Conservation (phyloP, 2,888 invertebrate genomes). For the Drosophila siamana region DNA sequence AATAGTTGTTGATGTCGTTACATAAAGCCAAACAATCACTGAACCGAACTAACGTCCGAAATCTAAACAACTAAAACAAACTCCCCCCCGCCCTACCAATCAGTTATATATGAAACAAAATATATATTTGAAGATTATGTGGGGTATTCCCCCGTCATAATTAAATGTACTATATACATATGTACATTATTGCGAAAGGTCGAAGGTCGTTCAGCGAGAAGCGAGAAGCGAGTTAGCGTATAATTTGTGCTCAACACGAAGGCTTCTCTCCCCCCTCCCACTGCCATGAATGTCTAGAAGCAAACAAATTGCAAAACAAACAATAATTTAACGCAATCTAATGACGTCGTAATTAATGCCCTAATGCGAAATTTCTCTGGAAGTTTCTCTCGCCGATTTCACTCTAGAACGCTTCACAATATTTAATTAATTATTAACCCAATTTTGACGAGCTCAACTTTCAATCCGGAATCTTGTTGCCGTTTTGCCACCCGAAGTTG, state of each 20-base stretch:
- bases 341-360: constrained; percentile 15
- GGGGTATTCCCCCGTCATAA: constrained; percentile 6
- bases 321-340: constrained; percentile 12
- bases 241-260: constrained; percentile 18
- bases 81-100: not conserved
- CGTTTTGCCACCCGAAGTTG: constrained; percentile 1
- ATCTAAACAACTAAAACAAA: constrained; percentile 11
- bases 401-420: not conserved
- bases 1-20: constrained; percentile 54
- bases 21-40: constrained; percentile 45
- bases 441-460: not conserved
- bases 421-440: not conserved
- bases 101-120: not conserved
- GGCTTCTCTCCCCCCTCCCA: too few relatives aligned
- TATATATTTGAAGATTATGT: constrained; percentile 3
- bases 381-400: not conserved
- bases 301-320: constrained; percentile 11
- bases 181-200: not conserved
- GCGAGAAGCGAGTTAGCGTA: not conserved
- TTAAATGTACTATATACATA: constrained; percentile 1
- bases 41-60: constrained; percentile 1
- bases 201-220: constrained; percentile 5
- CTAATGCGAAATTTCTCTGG: not conserved
- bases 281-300: constrained; percentile 1
- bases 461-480: not conserved